Percentiles rank a stretch among this genome's conserved stretches.
Evolutionary conservation across 2,113 vertebrate genomes (phyloP).

Genomic region (Nicator chloris): DNA sequence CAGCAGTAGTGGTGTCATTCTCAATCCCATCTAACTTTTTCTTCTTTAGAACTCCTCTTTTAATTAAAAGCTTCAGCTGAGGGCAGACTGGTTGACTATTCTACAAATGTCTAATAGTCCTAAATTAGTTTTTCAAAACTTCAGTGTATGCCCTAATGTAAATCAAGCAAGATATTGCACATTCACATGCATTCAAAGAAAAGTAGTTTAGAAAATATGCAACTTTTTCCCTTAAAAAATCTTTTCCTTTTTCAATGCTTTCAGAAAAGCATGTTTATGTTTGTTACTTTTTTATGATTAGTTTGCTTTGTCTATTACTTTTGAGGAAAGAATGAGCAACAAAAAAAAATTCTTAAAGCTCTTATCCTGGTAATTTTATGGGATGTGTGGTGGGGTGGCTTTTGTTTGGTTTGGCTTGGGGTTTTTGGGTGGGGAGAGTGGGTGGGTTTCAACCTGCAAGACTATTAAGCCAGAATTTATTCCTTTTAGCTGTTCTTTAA

Average conservation of each 20-base stretch:
- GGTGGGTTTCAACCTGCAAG: background rate
- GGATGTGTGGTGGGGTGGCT: background rate
- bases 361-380: background rate
- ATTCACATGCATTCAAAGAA: background rate
- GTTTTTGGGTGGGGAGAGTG: background rate
- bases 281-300: background rate
- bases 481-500: background rate
- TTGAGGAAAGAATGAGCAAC: background rate
- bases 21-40: background rate
- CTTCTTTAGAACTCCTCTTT: background rate
- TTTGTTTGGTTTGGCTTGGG: background rate
- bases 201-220: background rate
- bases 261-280: background rate
- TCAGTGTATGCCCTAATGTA: background rate
- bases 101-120: background rate
- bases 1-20: background rate
- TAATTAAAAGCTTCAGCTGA: background rate
- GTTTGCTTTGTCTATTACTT: background rate
- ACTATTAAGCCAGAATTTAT: background rate
- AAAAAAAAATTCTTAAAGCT: background rate
- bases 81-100: background rate
- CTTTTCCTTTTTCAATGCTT: background rate
- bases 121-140: background rate
- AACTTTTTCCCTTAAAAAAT: accelerated
- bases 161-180: background rate